These are phyloP conservation scores for Drosophila birchii DNA, from an alignment of 2,888 invertebrate species.

Conservation along the genomic window DNA sequence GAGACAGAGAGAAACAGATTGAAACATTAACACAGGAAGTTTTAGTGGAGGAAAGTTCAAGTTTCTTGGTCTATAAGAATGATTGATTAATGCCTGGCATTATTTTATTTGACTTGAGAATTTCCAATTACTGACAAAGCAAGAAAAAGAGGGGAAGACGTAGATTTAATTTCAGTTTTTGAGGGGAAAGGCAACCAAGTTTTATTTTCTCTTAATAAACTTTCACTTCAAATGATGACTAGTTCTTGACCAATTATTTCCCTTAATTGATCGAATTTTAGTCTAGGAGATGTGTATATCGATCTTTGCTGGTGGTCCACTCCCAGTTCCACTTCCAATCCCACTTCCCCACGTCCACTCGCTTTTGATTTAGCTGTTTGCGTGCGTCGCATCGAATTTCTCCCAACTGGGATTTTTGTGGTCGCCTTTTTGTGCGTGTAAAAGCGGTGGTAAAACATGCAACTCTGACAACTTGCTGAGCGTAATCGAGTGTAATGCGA, in stretches of 20 bases:
- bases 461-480: slow-evolving; percentile 59
- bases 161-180: no score
- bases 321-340: slow-evolving; percentile 5
- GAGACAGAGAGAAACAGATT: slow-evolving; percentile 1
- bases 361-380: slow-evolving; percentile 32
- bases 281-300: background rate
- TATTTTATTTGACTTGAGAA: background rate
- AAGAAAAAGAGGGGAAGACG: no score
- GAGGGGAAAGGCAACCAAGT: background rate
- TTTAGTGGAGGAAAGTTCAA: background rate
- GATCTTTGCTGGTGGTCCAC: slow-evolving; percentile 31
- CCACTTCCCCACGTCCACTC: slow-evolving; percentile 1
- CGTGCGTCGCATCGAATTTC: slow-evolving; percentile 63
- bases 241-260: background rate
- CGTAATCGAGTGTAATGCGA: slow-evolving; percentile 59
- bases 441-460: slow-evolving; percentile 69
- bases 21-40: slow-evolving; percentile 3
- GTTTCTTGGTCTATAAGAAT: background rate
- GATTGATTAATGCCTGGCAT: slow-evolving; percentile 7
- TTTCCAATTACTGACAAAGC: background rate
- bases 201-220: slow-evolving; percentile 3
- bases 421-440: slow-evolving; percentile 63
- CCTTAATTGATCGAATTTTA: background rate
- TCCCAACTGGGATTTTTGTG: slow-evolving; percentile 58
- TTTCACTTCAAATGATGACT: slow-evolving; percentile 3